phyloP scores from a whole-genome alignment of 2,888 invertebrate species.

The Cryptocephalus primarius region DNA sequence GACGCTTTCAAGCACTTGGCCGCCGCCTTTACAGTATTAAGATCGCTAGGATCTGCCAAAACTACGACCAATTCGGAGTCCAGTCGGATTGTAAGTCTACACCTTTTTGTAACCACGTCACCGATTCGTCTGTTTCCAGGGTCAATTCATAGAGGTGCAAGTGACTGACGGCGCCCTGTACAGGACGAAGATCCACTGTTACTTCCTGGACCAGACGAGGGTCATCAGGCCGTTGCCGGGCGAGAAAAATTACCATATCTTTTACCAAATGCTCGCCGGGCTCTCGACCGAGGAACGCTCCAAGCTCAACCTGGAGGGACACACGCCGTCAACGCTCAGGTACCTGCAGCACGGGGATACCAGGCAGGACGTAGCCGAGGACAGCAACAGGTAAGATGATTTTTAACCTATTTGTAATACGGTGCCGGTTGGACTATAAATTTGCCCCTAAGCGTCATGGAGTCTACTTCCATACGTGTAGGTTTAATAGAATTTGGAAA shows the following conservation, averaged over 20 bases:
- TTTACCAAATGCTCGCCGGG: slow-evolving; percentile 91
- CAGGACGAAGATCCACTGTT: slow-evolving; percentile 92
- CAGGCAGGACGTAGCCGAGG: slow-evolving; percentile 60
- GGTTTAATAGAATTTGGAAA: too few species aligned
- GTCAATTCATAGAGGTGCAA: slow-evolving; percentile 93
- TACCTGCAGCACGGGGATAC: slow-evolving; percentile 70
- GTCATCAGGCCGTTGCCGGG: slow-evolving; percentile 75
- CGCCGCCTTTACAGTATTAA: slow-evolving; percentile 87
- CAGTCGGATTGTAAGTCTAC: slow-evolving; percentile 69
- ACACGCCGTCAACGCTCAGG: slow-evolving; percentile 67
- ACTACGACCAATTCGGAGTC: slow-evolving; percentile 86
- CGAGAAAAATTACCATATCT: slow-evolving; percentile 94
- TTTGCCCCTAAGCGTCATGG: too few species aligned
- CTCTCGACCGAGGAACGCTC: slow-evolving; percentile 75
- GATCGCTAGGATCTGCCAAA: slow-evolving; percentile 84
- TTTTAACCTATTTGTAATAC: neutral
- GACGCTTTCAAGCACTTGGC: slow-evolving; percentile 94
- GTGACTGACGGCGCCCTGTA: slow-evolving; percentile 91
- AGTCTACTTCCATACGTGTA: too few species aligned
- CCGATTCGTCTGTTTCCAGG: slow-evolving; percentile 45
- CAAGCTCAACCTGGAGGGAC: slow-evolving; percentile 79
- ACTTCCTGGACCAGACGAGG: slow-evolving; percentile 87
- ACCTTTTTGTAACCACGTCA: neutral
- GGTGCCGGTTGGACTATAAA: too few species aligned
- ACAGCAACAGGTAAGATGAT: slow-evolving; percentile 42